Evolutionary conservation across 2,113 vertebrate genomes (phyloP).

Genomic region (Ranitomeya imitator): DNA sequence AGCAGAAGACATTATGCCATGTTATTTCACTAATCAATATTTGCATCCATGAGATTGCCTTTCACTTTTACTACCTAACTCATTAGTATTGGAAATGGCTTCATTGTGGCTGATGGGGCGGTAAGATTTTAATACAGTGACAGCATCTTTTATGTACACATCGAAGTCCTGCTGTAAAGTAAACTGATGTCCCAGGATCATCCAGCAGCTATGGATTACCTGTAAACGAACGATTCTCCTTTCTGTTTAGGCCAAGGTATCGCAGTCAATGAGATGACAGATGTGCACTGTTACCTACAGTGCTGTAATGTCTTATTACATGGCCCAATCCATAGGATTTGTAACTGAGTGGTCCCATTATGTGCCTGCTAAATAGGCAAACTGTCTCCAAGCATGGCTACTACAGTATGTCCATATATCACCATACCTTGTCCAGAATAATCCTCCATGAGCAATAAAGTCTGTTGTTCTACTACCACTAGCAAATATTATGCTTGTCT

Average conservation of each 20-base stretch:
- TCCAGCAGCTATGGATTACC: not conserved
- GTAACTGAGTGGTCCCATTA: not conserved
- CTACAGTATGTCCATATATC: not conserved
- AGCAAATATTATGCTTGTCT: not conserved
- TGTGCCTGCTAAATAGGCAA: not conserved
- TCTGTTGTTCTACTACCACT: not conserved
- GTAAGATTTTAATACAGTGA: not conserved
- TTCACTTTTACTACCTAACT: constrained; percentile 37
- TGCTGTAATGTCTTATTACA: too few species aligned
- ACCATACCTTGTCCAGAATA: too few species aligned
- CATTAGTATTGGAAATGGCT: constrained; percentile 35
- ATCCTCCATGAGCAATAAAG: not conserved
- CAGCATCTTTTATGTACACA: not conserved
- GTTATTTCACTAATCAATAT: constrained; percentile 39
- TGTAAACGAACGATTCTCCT: too few species aligned
- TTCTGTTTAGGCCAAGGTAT: too few species aligned
- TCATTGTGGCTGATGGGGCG: not conserved
- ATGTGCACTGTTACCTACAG: not conserved
- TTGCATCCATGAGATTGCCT: constrained; percentile 32
- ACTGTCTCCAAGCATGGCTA: not conserved
- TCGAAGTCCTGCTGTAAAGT: not conserved
- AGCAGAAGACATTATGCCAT: constrained; percentile 27
- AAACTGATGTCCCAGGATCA: not conserved
- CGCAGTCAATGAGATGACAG: not conserved
- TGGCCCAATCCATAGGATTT: too few species aligned